phyloP scores from a whole-genome alignment of 1,140 invertebrate species.

The Zaprionus kolodkinae region DNA sequence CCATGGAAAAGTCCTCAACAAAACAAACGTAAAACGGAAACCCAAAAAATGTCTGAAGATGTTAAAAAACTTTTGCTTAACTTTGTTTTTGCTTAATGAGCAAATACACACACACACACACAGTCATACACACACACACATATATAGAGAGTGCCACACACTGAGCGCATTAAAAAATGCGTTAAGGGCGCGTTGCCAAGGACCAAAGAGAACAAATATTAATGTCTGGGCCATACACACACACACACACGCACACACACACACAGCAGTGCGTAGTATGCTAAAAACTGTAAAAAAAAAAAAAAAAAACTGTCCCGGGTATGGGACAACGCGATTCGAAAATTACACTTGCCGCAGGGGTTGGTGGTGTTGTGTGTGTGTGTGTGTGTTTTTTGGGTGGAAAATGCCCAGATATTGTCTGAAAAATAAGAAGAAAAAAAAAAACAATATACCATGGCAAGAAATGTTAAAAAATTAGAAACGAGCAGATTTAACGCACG shows the following conservation, averaged over 20 bases:
- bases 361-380: conserved; percentile 49
- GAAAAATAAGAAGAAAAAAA: conserved; percentile 6
- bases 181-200: conserved; percentile 75
- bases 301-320: conserved; percentile 14
- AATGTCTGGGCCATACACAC: conserved; percentile 67
- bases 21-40: conserved; percentile 62
- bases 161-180: conserved; percentile 73
- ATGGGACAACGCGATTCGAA: conserved; percentile 26
- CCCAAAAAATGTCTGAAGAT: conserved; percentile 77
- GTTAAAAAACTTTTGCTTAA: conserved; percentile 71
- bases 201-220: conserved; percentile 70
- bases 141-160: neutral
- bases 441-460: conserved; percentile 8
- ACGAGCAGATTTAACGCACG: conserved; percentile 58
- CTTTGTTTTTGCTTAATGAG: conserved; percentile 83
- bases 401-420: conserved; percentile 52
- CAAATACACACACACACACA: conserved; percentile 66
- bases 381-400: conserved; percentile 39
- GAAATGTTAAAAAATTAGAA: conserved; percentile 70
- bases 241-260: conserved; percentile 22
- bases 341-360: conserved; percentile 69
- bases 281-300: conserved; percentile 61
- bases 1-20: conserved; percentile 39
- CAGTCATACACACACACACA: conserved; percentile 23
- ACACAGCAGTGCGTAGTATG: conserved; percentile 53